Evolutionary conservation across 2,113 vertebrate genomes (phyloP), one percentile per base, ranked within the genome.

Genomic region (Petrocephalus microphthalmus): DNA sequence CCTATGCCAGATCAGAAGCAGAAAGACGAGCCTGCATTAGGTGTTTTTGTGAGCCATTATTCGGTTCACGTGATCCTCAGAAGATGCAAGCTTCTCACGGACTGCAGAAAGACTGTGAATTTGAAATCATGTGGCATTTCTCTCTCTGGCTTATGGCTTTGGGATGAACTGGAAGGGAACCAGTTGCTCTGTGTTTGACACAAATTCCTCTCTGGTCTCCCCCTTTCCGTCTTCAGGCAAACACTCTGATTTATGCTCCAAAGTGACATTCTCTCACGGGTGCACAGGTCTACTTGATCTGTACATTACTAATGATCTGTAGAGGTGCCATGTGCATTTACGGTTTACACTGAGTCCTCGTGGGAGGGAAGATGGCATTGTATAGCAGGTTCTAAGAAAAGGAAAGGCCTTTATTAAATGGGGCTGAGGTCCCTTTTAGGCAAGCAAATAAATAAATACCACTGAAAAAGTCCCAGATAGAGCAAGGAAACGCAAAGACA

Each of bases 1-100:
- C 92, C 91, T 89, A 90, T 91, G 91, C 91, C 91, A 89, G 89
- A 89, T 78, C 87, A 89, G 89, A 91, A 89, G 91, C 92, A 91
- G 91, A 89, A 13, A 91, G 88, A 92, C 92, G 94, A 90, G 92
- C 95, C 93, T 93, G 94, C 91, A 94, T 94, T 94, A 94, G 93
- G 93, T 88, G 90, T 90, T 88, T 89, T 94, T 93, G 93, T 94
- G 93, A 94, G 93, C 90, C 93, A 92, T 94, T 94, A 93, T 92
- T 95, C 91, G 89, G 88, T 93, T 93, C 91, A 90, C 90, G 89
- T 85, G 86, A 89, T 90, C 91, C 89, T 92, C 89, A 90, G 90
- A 90, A 86, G 90, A 88, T 91, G 89, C 90, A 90, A 91, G 88
- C 86, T 87, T 89, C 88, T 89, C 88, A 87, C 87, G 49, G 49